Evolutionary conservation across 2,888 invertebrate species (phyloP), one percentile per base, ranked within the genome.

Genomic region (Melanophora roralis): DNA sequence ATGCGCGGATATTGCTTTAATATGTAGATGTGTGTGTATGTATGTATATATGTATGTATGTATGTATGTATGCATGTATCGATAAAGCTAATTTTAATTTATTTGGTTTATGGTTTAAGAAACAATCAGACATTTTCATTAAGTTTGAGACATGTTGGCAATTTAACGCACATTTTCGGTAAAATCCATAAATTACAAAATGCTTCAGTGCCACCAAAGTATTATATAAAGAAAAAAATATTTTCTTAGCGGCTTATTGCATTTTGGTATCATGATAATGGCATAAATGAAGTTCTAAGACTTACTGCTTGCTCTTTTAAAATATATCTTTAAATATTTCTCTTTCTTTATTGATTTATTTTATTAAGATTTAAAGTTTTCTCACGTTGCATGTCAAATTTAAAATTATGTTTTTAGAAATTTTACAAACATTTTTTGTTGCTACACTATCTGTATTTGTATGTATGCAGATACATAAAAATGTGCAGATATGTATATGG

Each of bases 111-210:
- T 72, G 67, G 67, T 71, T 67, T 49, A 72, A 55, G 60, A 53
- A 67, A 62, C 43, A 60, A 14, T 43, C 38, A 62, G 62, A 80
- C 65, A 78, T 69, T 74, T 65, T 49, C 69, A 74, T 79, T 74
- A 64, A 62, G 68, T 68, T 76, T 73, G 53, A 72, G 57, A 76
- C 73, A 73, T 68, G 67, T 68, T 68, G 68, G 76, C 80, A 80
- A 80, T 80, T 72, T 76, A 80, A 80, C 72, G 68, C 72, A 73
- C 76, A 80, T 80, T 80, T 80, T 68, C 72, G 57, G 62, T 73
- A 76, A 80, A 76, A 76, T 64, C 36, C 72, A 73, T 80, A 80
- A 80, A 80, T 80, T 76, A 72, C 72, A n/a, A 43, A 55, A n/a
- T 55, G 72, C 55, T 62, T 75, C 72, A 75, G 75, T 75, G 71